phyloP scores from a whole-genome alignment of 2,888 invertebrate genomes.

The Azorinus chamasolen region DNA sequence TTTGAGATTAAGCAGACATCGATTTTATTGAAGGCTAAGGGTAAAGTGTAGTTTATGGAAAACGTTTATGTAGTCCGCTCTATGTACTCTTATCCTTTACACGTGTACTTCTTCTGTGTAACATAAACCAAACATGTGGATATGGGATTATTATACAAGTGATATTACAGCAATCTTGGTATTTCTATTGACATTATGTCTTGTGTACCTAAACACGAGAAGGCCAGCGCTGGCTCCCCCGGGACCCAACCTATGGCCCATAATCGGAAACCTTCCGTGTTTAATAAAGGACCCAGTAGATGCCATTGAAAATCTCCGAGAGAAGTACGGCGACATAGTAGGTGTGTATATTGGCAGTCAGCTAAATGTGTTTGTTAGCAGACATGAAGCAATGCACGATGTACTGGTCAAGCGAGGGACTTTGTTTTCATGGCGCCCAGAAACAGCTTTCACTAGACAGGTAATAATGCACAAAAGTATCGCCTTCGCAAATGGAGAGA shows the following conservation, averaged over 20 bases:
- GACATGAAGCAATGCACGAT: slow-evolving; percentile 31
- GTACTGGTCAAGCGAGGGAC: slow-evolving; percentile 41
- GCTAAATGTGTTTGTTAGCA: slow-evolving; percentile 33
- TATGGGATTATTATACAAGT: not conserved
- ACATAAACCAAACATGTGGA: too few species aligned
- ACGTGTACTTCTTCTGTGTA: too few species aligned
- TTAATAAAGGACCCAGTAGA: slow-evolving; percentile 14
- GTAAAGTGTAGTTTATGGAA: too few species aligned
- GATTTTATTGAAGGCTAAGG: too few species aligned
- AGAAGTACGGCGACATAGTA: slow-evolving; percentile 45
- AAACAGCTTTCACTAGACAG: not conserved
- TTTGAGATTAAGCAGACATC: too few species aligned
- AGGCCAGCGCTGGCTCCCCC: slow-evolving; percentile 25
- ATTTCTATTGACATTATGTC: slow-evolving; percentile 14
- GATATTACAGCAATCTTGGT: not conserved
- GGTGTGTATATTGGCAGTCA: slow-evolving; percentile 36
- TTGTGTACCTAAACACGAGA: slow-evolving; percentile 9
- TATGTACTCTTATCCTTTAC: too few species aligned
- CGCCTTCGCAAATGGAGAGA: slow-evolving; percentile 28
- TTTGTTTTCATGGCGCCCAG: slow-evolving; percentile 36
- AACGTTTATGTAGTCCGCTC: too few species aligned
- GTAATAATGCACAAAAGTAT: slow-evolving; percentile 10
- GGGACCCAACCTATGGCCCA: slow-evolving; percentile 36
- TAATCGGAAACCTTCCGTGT: slow-evolving; percentile 40
- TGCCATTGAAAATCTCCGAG: slow-evolving; percentile 15